Base-by-base conservation (phyloP, 2,797 vertebrate species). In the Psittacula echo region DNA sequence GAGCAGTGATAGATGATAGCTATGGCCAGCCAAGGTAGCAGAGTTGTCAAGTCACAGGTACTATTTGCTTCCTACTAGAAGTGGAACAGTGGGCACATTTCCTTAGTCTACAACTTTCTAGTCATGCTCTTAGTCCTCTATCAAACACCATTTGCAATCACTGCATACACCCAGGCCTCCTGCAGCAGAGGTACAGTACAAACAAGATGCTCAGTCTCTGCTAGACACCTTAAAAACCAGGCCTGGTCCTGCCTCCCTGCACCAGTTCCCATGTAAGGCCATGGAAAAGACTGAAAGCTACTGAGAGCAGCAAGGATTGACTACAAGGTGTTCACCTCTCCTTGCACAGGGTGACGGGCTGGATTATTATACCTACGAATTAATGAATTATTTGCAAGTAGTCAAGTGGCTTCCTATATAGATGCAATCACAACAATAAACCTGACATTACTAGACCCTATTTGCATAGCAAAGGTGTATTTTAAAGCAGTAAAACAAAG, bases 1-100 rank as follows among this genome's bases (percentile, higher is more conserved):
- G 21, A 76, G 22, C 70, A 89, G 56, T 2, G 4, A 60, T 45
- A 78, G 37, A 56, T 26, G 53, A 73, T 3, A 64, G 44, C 56
- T 37, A 26, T 1, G 23, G 44, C 22, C 3, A 3, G 42, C 19
- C 4, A 4, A 32, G 48, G 34, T 0, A 56, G 54, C 1, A 48
- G 34, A 87, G 27, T 8, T 66, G 37, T 44, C 42, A 56, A 65
- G 53, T 47, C 88, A 58, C 68, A 56, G 41, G 14, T 42, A 32
- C 67, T 29, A 6, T 62, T 79, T 80, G 16, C 64, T 79, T 71
- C 48, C 51, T 48, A 41, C 30, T 44, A n/a, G 2, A 79, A 50
- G 21, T 26, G n/a, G 34, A 73, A 82, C 18, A 76, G 13, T 19
- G 44, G 51, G 29, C 14, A 8, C 16, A 30, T 30, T 82, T 83